Evolutionary conservation across 2,888 invertebrate genomes (phyloP), one percentile per base, ranked within the genome.

Genomic region (Heteromyza rotundicornis): DNA sequence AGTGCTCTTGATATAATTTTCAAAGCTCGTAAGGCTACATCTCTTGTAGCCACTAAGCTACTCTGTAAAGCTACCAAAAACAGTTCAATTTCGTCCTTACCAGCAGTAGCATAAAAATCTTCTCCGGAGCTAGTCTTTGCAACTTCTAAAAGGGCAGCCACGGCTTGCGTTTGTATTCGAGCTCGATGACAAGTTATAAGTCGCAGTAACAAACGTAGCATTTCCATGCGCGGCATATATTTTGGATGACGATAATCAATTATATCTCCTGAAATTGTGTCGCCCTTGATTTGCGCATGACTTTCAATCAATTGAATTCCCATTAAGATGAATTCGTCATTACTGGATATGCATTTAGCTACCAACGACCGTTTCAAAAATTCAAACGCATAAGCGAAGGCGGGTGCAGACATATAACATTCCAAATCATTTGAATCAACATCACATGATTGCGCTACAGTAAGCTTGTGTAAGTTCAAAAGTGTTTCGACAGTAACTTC

Each of bases 381-480:
- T 14, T 92, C 91, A 81, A 95, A 96, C 12, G 89, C 86, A 77
- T 92, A 96, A 72, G 91, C 90, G 84, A 95, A 94, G 0, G 91
- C 90, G 1, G 94, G 90, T 1, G 91, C 90, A 1, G 80, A 66
- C 73, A 82, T 58, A 8, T 55, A 47, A 60, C 65, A 51, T 63
- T 40, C 40, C 27, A 27, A 24, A 17, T 53, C 12, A 36, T 36
- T 53, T 59, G 17, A n/a, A 10, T 35, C 36, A 24, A 35, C 17
- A 64, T 44, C 62, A 35, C 19, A 64, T 36, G 62, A 50, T 17
- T 68, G 61, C n/a, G 64, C 60, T 79, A 82, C 24, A 81, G 82
- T 81, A 88, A 86, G 57, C 90, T 81, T 65, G 85, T 81, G 69
- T 83, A 82, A 62, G 57, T 74, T 70, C 19, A 62, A 83, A 44